Percentiles rank a stretch among this genome's conserved stretches.
Conservation (phyloP, 2,888 invertebrate species). For the Melinopterus prodromus region DNA sequence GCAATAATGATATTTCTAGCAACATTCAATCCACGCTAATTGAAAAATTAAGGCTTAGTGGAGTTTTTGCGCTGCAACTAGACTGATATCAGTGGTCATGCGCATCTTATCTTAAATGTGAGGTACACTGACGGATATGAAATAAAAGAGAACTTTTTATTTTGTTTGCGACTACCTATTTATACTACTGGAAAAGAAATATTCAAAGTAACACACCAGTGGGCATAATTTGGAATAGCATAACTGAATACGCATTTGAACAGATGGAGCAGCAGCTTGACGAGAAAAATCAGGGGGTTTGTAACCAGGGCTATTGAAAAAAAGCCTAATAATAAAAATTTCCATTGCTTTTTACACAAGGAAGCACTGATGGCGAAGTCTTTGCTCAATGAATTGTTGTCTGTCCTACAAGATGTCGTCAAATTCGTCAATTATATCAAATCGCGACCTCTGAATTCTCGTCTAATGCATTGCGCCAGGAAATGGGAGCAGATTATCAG, state of each 20-base stretch:
- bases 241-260: conserved; percentile 9
- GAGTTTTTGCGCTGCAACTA: conserved; percentile 8
- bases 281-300: conserved; percentile 12
- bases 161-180: conserved; percentile 10
- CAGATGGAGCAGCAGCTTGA: conserved; percentile 8
- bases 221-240: conserved; percentile 13
- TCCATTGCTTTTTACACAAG: neutral
- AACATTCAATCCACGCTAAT: conserved; percentile 9
- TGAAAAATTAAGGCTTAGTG: conserved; percentile 24
- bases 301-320: conserved; percentile 22
- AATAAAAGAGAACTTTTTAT: conserved; percentile 15
- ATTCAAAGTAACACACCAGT: conserved; percentile 12
- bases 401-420: conserved; percentile 10
- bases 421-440: neutral
- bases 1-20: conserved; percentile 17
- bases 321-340: neutral
- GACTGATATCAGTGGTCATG: conserved; percentile 14
- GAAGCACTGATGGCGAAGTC: neutral
- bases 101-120: conserved; percentile 14
- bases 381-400: neutral
- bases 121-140: conserved; percentile 11
- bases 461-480: neutral
- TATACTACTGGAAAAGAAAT: conserved; percentile 10
- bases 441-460: neutral
- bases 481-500: conserved; percentile 5